Evolutionary conservation across 2,113 vertebrate species (phyloP).

Genomic region (Dascyllus trimaculatus): DNA sequence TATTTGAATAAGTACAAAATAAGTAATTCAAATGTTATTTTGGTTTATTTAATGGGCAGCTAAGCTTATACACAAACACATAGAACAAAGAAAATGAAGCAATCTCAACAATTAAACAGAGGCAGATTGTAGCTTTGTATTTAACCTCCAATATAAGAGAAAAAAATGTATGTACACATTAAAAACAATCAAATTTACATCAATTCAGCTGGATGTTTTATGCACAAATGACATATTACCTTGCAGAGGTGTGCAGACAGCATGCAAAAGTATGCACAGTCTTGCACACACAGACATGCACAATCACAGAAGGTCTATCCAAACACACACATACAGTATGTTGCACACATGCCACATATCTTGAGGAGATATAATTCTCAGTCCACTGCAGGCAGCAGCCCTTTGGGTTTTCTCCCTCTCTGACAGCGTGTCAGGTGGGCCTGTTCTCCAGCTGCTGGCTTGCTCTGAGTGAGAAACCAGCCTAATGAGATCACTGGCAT

Average conservation of each 20-base stretch:
- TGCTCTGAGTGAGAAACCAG: constrained; percentile 62
- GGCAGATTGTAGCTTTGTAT: too few species aligned
- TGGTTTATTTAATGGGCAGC: too few species aligned
- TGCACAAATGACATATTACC: neutral
- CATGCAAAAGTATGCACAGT: neutral
- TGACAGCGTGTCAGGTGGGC: constrained; percentile 70
- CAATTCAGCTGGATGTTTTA: neutral
- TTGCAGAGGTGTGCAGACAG: neutral
- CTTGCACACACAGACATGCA: neutral
- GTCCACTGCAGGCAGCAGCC: constrained; percentile 45
- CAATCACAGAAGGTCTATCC: neutral
- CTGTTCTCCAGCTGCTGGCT: constrained; percentile 71
- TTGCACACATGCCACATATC: constrained; percentile 26
- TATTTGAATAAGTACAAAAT: too few species aligned
- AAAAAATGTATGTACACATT: neutral
- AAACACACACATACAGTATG: neutral
- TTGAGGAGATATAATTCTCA: constrained; percentile 44
- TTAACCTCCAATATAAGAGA: too few species aligned
- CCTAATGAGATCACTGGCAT: constrained; percentile 82
- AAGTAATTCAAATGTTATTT: too few species aligned
- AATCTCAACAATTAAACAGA: too few species aligned
- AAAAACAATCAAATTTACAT: neutral
- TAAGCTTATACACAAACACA: too few species aligned
- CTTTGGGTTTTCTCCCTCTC: constrained; percentile 58
- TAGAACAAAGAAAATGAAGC: too few species aligned